Base-by-base conservation (phyloP, 2,113 vertebrate species). In the Sebastes schlegelii region DNA sequence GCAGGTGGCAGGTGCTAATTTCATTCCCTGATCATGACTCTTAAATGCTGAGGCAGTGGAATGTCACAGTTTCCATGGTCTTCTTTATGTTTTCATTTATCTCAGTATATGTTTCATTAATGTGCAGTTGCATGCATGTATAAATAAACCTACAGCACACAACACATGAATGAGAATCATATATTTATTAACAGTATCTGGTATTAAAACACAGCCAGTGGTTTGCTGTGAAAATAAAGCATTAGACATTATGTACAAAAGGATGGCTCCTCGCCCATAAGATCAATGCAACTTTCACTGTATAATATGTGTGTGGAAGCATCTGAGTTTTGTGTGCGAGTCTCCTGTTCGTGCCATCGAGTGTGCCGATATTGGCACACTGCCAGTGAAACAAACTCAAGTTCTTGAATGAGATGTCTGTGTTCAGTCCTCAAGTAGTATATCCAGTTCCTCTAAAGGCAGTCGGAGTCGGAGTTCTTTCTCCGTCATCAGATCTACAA, bases 381-480 rank as follows among this genome's bases (percentile, higher is more conserved):
- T 69, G 63, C 58, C 54, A 55, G 5, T 14, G n/a, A 57, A 55
- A 43, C 17, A 58, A 79, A 42, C 46, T 76, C 11, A 49, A 71
- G 48, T 43, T 74, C 43, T 72, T 77, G 1, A 72, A 52, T 65
- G 17, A 75, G 9, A 26, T 45, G 0, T 64, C 76, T 70, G 62
- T 48, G 16, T 42, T 96, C 93, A 98, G 86, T 97, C 95, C 90
- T 98, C 97, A 1, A 99, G 88, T 0, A 99, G 94, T 0, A 99
- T 95, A 45, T 98, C 97, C 95, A 99, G 92, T 90, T 99, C 96
- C 91, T 99, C 97, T 74, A 97, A 26, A 1, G 98, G 96, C 19
- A 98, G 92, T 48, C 98, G 90, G 67, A 99, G 83, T 60, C 97
- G 94, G 52, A 99, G 51, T 46, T 99, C 98, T 71, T 99, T 99